Conservation (phyloP, 2,113 vertebrate species). For the Psettodes erumei region DNA sequence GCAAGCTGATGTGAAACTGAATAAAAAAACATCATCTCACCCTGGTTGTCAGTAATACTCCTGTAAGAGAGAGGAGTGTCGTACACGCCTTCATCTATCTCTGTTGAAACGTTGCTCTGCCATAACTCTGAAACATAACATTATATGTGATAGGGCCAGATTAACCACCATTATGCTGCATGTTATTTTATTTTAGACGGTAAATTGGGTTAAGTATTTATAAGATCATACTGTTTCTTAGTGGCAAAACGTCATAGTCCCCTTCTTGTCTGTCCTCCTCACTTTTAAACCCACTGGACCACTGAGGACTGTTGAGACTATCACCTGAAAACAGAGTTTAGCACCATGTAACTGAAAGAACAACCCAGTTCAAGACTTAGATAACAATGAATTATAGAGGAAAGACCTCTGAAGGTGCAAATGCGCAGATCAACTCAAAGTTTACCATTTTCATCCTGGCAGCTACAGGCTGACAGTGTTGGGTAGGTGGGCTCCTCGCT, state of each 20-base stretch:
- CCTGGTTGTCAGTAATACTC: conserved; percentile 11
- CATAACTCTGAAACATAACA: conserved; percentile 22
- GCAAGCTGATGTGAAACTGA: neutral
- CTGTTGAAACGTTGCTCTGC: neutral
- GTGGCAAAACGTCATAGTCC: conserved; percentile 74
- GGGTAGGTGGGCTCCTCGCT: neutral
- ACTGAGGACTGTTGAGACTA: neutral
- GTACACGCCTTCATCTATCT: conserved; percentile 63
- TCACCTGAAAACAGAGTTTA: conserved; percentile 43
- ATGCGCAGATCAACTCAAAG: neutral
- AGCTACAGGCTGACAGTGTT: neutral
- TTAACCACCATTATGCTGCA: neutral
- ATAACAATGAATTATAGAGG: neutral
- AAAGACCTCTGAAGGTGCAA: neutral
- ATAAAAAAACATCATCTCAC: conserved; percentile 36
- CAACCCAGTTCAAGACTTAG: neutral
- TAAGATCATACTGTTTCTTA: conserved; percentile 48
- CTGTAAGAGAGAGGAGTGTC: conserved; percentile 66
- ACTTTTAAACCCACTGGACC: neutral
- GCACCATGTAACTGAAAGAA: neutral
- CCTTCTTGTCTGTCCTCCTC: conserved; percentile 41
- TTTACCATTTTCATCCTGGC: conserved; percentile 12
- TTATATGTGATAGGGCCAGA: neutral
- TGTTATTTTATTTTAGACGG: neutral
- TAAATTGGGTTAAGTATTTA: neutral